phyloP scores from a whole-genome alignment of 2,797 vertebrate species.

The Vultur gryphus region DNA sequence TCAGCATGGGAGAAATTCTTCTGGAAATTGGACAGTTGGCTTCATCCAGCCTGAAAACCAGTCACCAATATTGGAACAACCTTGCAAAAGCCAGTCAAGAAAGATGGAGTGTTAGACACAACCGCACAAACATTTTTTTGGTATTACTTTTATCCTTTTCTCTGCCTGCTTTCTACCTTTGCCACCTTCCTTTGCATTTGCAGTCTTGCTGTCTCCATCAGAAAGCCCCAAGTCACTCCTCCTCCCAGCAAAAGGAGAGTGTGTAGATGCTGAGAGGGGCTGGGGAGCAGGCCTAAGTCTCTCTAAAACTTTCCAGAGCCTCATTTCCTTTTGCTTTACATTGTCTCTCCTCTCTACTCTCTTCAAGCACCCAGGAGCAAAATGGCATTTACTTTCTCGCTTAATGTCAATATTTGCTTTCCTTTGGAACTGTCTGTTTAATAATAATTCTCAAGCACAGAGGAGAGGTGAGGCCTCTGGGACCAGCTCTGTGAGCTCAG shows the following conservation, averaged over 20 bases:
- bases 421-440: constrained; percentile 5
- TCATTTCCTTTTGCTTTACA: not conserved
- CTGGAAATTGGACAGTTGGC: not conserved
- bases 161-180: not conserved
- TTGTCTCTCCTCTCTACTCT: not conserved
- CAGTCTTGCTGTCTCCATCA: not conserved
- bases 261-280: not conserved
- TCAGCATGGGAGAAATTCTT: not conserved
- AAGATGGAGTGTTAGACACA: not conserved
- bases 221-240: not conserved
- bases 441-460: not conserved
- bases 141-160: not conserved
- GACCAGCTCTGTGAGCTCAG: not conserved
- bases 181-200: not conserved
- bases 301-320: not conserved
- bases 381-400: constrained; percentile 32
- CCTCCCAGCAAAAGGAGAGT: not conserved
- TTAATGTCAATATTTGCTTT: constrained; percentile 37
- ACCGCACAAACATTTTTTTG: rapidly evolving
- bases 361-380: not conserved
- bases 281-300: not conserved
- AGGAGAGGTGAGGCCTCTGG: not conserved
- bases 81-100: not conserved
- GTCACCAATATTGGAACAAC: not conserved
- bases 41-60: not conserved